Base-by-base conservation (phyloP, 2,888 invertebrate genomes). In the Antheraea yamamai region DNA sequence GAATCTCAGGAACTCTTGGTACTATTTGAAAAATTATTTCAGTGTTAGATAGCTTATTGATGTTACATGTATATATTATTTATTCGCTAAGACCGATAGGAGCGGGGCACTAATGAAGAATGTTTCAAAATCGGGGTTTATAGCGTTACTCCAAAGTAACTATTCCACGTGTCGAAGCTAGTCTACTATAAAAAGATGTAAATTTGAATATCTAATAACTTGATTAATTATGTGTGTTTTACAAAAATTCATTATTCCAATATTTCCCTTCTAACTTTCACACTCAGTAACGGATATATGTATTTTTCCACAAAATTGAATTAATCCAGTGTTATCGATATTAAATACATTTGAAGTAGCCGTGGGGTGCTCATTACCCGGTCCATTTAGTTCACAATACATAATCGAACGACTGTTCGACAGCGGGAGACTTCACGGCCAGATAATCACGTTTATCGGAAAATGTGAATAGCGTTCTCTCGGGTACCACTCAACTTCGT, bases 391-490 rank as follows among this genome's bases (percentile, higher is more conserved):
- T 61, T 6, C 35, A 72, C 51, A 75, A 72, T 75, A 75, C 61
- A 75, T 47, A 75, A 61, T 70, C 71, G 39, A 74, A 39, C 35
- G 23, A 35, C 26, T 58, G 39, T 64, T 61, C 71, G 61, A 58
- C 70, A 75, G 47, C 72, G 61, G 61, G 74, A 75, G 39, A 7
- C 74, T n/a, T 61, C 61, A 14, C 35, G 70, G 74, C 71, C 72
- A 61, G 72, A 75, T 72, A 75, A 75, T 75, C 71, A 61, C 47
- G 72, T 71, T 74, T 71, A 58, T 58, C 71, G 74, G 58, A 23
- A 71, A 72, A 71, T 75, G 61, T 66, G 72, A 72, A 39, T 72
- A 61, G 72, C 72, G 64, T 61, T 47, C 61, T 70, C 71, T 30
- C 61, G 30, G 51, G 26, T 14, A 16, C 26, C 26, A 61, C 39